Base-by-base conservation (phyloP, 1,140 invertebrate genomes). In the Monochamus saltuarius region DNA sequence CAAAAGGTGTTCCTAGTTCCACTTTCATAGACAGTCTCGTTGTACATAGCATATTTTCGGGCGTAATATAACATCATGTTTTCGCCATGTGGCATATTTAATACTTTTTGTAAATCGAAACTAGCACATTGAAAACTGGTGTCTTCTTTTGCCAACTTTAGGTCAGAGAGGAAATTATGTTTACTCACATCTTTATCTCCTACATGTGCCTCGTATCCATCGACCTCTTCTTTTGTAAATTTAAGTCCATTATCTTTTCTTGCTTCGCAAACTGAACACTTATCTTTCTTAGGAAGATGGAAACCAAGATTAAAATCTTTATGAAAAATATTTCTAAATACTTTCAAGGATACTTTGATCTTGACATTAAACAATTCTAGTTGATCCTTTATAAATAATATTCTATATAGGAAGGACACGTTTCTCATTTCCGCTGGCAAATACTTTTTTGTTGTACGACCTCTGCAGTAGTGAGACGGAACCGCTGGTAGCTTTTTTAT, bases 21-120 rank as follows among this genome's bases (percentile, higher is more conserved):
- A 22, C 69, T 50, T 47, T 79, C 72, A 66, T 69, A 78, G 39
- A 79, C 40, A 13, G 75, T 78, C 35, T 73, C 72, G 67, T 79
- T 80, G 56, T 75, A 77, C 2, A 75, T 52, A 13, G 66, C 57
- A 7, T 77, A 45, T 65, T 79, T 78, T 22, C 70, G 65, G 38
- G 67, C 71, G 62, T 75, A 77, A 59, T 64, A 69, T 22, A 68
- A 52, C 9, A 70, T 17, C 62, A 72, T 67, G 35, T 49, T 64
- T 13, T 64, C 49, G 9, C 62, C 67, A 55, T 69, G 64, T n/a
- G 67, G 68, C 14, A 67, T 72, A 56, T 71, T 72, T 40, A 72
- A 46, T 8, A 71, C 68, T 45, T 71, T 72, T 53, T 72, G 65
- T 17, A 70, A 68, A 49, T 73, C 71, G 60, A 73, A 72, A 37